phyloP scores from a whole-genome alignment of 2,113 vertebrate genomes.

The Hemibagrus wyckioides region DNA sequence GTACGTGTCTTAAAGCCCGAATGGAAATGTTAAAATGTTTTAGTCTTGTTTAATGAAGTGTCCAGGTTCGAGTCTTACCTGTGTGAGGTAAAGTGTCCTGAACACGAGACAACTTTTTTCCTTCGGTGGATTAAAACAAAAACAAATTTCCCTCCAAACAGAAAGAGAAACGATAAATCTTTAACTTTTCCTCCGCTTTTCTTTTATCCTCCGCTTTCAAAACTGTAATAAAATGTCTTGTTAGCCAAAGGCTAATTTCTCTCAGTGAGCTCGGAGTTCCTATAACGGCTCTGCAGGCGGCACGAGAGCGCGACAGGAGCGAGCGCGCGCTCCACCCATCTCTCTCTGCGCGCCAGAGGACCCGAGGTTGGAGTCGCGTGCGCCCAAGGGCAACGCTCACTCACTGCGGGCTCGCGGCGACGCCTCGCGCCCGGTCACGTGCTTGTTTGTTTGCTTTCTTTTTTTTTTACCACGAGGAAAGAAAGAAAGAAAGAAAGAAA shows the following conservation, averaged over 20 bases:
- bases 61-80: conserved; percentile 34
- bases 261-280: not conserved
- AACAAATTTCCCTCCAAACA: not conserved
- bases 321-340: not conserved
- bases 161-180: not conserved
- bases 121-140: not conserved
- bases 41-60: too few relatives aligned
- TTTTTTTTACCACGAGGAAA: too few relatives aligned
- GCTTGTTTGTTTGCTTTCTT: not conserved
- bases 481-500: not conserved
- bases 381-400: not conserved
- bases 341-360: not conserved
- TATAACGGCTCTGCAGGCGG: not conserved
- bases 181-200: not conserved
- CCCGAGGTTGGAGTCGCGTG: not conserved
- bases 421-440: conserved; percentile 2
- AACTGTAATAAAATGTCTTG: not conserved
- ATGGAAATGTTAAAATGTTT: too few relatives aligned
- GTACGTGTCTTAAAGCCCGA: too few relatives aligned
- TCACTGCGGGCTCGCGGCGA: not conserved
- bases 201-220: not conserved
- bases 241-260: not conserved
- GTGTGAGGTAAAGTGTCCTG: not conserved
- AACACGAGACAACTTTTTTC: not conserved
- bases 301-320: conserved; percentile 7